phyloP scores from a whole-genome alignment of 2,113 vertebrate genomes.

The Axis porcinus region DNA sequence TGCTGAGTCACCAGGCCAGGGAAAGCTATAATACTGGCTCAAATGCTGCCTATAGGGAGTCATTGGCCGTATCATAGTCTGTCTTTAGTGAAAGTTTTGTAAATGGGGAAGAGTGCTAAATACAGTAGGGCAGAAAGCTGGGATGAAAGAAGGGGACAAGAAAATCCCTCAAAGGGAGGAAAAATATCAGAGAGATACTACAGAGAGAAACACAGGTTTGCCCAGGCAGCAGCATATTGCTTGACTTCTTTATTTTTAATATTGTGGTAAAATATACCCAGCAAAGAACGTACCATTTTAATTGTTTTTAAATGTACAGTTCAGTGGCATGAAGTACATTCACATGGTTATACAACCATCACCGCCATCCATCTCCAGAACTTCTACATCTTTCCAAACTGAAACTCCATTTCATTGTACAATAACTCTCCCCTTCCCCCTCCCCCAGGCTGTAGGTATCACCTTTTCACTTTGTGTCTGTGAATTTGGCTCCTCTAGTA shows the following conservation, averaged over 20 bases:
- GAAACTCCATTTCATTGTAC: neutral
- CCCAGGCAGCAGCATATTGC: neutral
- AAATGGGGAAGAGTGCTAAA: neutral
- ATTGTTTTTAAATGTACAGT: neutral
- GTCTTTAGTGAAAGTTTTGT: neutral
- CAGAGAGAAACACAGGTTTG: neutral
- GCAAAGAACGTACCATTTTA: neutral
- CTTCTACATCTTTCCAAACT: neutral
- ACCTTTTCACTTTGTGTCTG: neutral
- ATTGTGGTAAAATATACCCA: neutral
- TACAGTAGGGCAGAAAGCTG: neutral
- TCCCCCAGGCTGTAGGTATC: too few relatives aligned
- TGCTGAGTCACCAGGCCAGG: neutral
- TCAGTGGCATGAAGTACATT: neutral
- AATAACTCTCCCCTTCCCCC: neutral
- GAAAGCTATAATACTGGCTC: neutral
- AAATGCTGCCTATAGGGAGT: neutral
- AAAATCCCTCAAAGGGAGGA: neutral
- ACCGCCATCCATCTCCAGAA: neutral
- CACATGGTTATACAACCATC: neutral
- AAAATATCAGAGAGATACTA: neutral
- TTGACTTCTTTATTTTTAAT: neutral
- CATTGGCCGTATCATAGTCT: neutral
- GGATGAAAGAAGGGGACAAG: neutral
- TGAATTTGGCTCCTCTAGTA: neutral